Evolutionary conservation across 2,888 invertebrate genomes (phyloP), one percentile per base, ranked within the genome.

Genomic region (Drosophila sordidula): DNA sequence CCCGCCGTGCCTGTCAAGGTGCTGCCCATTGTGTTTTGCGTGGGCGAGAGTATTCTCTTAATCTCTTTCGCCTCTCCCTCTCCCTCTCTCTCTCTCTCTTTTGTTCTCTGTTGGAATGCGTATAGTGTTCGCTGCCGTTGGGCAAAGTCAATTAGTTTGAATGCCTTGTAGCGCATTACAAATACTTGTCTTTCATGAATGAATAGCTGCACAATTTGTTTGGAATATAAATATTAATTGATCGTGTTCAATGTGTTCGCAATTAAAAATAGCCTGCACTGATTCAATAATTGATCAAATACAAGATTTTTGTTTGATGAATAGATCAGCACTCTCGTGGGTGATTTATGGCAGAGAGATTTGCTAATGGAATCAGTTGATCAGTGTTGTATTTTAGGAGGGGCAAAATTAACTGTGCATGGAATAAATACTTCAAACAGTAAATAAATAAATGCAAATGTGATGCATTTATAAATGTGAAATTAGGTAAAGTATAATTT

Each of bases 1-100:
- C 26, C 41, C 36, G 25, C 18, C 32, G 29, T 18, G 59, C 25
- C 55, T 51, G 56, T 57, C 52, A 45, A 49, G 51, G 4, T 50
- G 49, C 18, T 34, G 38, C 9, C 42, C 8, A 47, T 6, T 39
- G 11, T 26, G 41, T 42, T n/a, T 32, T 26, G 74, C 41, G 75
- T 75, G 51, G 71, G 75, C 4, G 32, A 26, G 16, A 39, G 14
- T 39, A 38, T 9, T 9, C 29, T 29, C 29, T 29, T 22, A 18
- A 18, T 18, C 18, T 18, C 26, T 8, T 8, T 6, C 8, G 0
- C 26, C 26, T 6, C 14, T 51, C 16, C 12, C 14, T 11, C 38
- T 44, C 12, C 1, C 14, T 18, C n/a, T 22, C 29, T 2, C 29
- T 11, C 2, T 16, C 34, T 2, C 9, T 2, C 3, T 0, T 6